Percentiles rank a stretch among this genome's conserved stretches.
phyloP scores from a whole-genome alignment of 2,113 vertebrate species.

The Lipophrys pholis region DNA sequence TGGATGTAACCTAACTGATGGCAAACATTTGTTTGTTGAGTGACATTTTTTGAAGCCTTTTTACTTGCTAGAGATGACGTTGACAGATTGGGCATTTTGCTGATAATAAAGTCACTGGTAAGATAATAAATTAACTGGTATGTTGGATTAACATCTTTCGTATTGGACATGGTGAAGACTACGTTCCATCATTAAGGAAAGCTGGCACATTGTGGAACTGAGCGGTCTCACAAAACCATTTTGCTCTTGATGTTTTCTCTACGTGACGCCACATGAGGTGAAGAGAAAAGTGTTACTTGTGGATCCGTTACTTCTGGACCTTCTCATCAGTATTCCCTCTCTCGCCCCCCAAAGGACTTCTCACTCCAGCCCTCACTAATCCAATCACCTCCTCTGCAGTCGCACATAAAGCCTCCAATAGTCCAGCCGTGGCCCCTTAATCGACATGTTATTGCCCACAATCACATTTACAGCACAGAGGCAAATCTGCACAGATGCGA shows the following conservation, averaged over 20 bases:
- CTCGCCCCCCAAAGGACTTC: conserved; percentile 76
- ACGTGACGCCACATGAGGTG: conserved; percentile 6
- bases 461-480: conserved; percentile 94
- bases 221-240: not conserved
- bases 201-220: too few species aligned
- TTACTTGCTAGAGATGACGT: too few species aligned
- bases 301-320: conserved; percentile 39
- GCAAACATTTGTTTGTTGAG: too few species aligned
- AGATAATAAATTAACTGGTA: too few species aligned
- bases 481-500: conserved; percentile 96
- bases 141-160: too few species aligned
- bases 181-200: too few species aligned
- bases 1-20: too few species aligned
- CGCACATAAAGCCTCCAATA: conserved; percentile 71
- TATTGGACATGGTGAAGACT: too few species aligned
- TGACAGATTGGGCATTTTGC: too few species aligned
- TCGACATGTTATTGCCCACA: conserved; percentile 95
- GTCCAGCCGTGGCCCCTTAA: conserved; percentile 84
- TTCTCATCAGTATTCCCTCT: conserved; percentile 83
- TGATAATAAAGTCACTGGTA: too few species aligned
- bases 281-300: conserved; percentile 51
- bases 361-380: conserved; percentile 71
- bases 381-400: conserved; percentile 71
- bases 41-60: too few species aligned
- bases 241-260: not conserved